Conservation (phyloP, 2,888 invertebrate species). For the Hoplodrina blanda region DNA sequence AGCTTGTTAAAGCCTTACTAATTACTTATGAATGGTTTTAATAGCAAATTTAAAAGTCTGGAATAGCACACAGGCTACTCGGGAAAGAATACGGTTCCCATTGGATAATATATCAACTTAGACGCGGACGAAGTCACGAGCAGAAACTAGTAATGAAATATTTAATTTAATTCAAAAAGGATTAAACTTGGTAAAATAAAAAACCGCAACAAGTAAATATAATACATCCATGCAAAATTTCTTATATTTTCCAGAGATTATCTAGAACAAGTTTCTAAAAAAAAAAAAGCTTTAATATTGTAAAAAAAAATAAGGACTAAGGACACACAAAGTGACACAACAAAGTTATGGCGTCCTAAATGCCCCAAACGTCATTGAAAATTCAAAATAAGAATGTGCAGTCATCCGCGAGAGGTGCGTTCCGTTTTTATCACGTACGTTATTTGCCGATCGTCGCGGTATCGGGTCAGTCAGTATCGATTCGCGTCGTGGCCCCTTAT, state of each 20-base stretch:
- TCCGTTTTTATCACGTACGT: conserved; percentile 79
- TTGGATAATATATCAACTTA: too few relatives aligned
- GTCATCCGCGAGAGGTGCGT: conserved; percentile 69
- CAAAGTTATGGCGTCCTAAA: conserved; percentile 41
- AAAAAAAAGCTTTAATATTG: background rate
- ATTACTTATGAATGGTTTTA: too few relatives aligned
- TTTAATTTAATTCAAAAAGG: too few relatives aligned
- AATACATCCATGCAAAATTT: too few relatives aligned
- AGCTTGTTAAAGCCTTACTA: too few relatives aligned
- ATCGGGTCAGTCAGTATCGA: conserved; percentile 86
- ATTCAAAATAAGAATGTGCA: conserved; percentile 58
- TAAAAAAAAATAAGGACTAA: conserved; percentile 14
- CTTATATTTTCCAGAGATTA: too few relatives aligned
- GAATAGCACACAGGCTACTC: too few relatives aligned
- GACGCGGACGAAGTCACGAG: too few relatives aligned
- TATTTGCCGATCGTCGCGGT: conserved; percentile 79
- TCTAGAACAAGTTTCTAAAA: background rate
- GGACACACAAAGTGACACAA: conserved; percentile 28
- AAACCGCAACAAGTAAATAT: too few relatives aligned
- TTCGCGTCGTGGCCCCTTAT: conserved; percentile 80
- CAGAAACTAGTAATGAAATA: too few relatives aligned
- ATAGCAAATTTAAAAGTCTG: background rate
- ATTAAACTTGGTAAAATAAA: too few relatives aligned
- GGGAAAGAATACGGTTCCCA: too few relatives aligned
- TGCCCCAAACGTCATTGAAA: conserved; percentile 50